Percentiles rank a stretch among this genome's conserved stretches.
Evolutionary conservation across 2,797 vertebrate species (phyloP).

Genomic region (Psittacula derbiana): DNA sequence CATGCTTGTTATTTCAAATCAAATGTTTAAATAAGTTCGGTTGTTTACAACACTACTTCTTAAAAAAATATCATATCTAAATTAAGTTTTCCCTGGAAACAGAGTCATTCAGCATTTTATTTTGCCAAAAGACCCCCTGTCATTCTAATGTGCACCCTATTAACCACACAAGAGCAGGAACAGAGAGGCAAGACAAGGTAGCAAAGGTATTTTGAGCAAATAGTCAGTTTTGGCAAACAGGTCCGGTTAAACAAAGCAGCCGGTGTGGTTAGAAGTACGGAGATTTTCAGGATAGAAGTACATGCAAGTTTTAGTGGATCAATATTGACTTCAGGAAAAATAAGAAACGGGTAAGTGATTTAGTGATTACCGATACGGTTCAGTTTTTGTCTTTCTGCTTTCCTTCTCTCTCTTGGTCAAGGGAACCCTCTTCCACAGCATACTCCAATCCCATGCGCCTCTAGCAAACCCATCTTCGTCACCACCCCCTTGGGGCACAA

Average conservation of each 20-base stretch:
- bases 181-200: background rate
- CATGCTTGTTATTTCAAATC: slow-evolving; percentile 28
- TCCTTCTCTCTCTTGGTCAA: slow-evolving; percentile 89
- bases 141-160: background rate
- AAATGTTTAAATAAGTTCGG: background rate
- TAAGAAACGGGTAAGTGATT: slow-evolving; percentile 74
- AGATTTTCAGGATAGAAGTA: background rate
- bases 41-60: background rate
- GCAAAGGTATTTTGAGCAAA: background rate
- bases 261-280: background rate
- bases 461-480: slow-evolving; percentile 94
- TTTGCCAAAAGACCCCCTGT: background rate
- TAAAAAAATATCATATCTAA: background rate
- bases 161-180: slow-evolving; percentile 13
- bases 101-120: background rate
- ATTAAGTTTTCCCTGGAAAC: background rate
- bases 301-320: slow-evolving; percentile 70
- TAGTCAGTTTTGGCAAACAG: background rate
- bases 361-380: slow-evolving; percentile 98
- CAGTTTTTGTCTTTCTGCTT: slow-evolving; percentile 89
- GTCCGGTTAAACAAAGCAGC: background rate
- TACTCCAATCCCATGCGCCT: slow-evolving; percentile 99
- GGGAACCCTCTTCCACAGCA: slow-evolving; percentile 99
- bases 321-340: slow-evolving; percentile 55
- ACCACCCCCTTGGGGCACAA: slow-evolving; percentile 94